Conservation (phyloP, 2,113 vertebrate genomes). For the Seriola rivoliana region DNA sequence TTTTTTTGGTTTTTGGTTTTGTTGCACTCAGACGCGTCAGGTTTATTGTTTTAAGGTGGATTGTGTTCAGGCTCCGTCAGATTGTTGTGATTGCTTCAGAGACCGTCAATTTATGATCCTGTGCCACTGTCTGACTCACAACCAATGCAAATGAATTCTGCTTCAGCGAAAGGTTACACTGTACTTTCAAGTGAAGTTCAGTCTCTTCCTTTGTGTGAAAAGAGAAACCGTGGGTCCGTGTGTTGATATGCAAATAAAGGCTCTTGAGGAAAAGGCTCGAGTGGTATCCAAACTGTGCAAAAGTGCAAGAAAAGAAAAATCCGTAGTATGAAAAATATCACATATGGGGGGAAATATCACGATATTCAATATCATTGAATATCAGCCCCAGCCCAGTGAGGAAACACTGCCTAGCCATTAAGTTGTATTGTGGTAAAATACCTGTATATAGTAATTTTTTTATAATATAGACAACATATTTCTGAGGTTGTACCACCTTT, state of each 20-base stretch:
- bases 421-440: too few relatives aligned
- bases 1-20: background rate
- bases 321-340: too few relatives aligned
- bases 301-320: too few relatives aligned
- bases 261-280: too few relatives aligned
- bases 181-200: background rate
- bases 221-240: background rate
- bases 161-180: background rate
- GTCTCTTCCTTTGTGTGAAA: background rate
- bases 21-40: background rate
- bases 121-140: background rate
- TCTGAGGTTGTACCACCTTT: background rate
- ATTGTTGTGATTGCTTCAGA: background rate
- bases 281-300: too few relatives aligned
- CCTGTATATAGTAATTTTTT: too few relatives aligned
- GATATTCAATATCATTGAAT: too few relatives aligned
- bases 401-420: too few relatives aligned
- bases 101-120: background rate
- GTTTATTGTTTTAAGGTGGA: background rate
- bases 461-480: background rate
- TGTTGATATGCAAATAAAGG: background rate
- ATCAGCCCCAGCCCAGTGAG: too few relatives aligned
- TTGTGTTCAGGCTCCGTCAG: background rate
- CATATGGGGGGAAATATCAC: too few relatives aligned
- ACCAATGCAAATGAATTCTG: background rate